Evolutionary conservation across 2,888 invertebrate genomes (phyloP), one percentile per base, ranked within the genome.

Genomic region (Seladonia tumulorum): DNA sequence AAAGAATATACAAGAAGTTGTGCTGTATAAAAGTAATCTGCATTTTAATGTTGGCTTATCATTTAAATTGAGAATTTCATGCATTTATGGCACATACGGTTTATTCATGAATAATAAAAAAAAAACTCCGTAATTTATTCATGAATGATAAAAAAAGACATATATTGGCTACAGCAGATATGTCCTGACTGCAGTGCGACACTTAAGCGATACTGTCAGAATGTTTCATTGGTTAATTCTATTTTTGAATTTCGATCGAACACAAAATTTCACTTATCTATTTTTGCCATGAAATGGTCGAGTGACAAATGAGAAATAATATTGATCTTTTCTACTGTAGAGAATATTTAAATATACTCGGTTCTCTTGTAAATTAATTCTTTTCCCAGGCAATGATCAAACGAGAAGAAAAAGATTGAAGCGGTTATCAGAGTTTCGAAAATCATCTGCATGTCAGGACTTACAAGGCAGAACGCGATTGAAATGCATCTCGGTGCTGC

Each of bases 391-490:
- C 8, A 45, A 45, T 45, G 10, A 45, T 10, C 45, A 12, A 12
- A 45, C 8, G 42, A 8, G 10, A 1, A 1, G 8, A 12, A 45
- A 7, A 10, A 10, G 12, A 45, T n/a, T n/a, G n/a, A n/a, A 45
- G 10, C 42, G 42, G 10, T 8, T 12, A 45, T 45, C 45, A 1
- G 10, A 45, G 10, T 25, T 60, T 12, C 2, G 10, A 25, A 60
- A 60, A n/a, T n/a, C 57, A 25, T 60, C 57, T 10, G 25, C 63
- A 29, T 63, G 25, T 16, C 63, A 29, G 29, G 14, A 63, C n/a
- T 16, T 14, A 22, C 76, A 39, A 42, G 73, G 47, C 60, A 5
- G 29, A 2, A 29, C 66, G 22, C 81, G 70, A 87, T 83, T 79
- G 72, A 79, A 68, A 80, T 78, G 73, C 76, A 60, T n/a, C 66